Evolutionary conservation across 64 coral and sea anemone species (phyloP).

Genomic region (Stylophora pistillata): DNA sequence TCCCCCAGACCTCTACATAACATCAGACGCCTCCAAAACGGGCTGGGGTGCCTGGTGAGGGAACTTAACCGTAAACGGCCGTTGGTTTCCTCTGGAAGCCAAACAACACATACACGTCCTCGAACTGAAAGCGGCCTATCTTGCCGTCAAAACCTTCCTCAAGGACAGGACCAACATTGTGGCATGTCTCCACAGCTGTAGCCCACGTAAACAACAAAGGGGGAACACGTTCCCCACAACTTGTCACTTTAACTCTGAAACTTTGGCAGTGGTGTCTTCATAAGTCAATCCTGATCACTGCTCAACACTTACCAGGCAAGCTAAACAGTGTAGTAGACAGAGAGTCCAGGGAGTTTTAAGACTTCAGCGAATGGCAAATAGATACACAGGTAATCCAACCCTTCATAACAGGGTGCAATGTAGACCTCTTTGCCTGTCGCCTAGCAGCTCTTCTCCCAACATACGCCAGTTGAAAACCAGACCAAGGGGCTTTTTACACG

Average conservation of each 20-base stretch:
- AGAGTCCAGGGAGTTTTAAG: slow-evolving; percentile 45
- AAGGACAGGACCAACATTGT: too few relatives aligned
- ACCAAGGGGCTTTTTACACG: too few relatives aligned
- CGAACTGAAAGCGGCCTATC: too few relatives aligned
- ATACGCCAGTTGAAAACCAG: too few relatives aligned
- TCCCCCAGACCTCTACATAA: too few relatives aligned
- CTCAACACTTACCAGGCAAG: slow-evolving; percentile 49
- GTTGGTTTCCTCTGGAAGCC: slow-evolving; percentile 6
- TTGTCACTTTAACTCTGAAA: slow-evolving; percentile 23
- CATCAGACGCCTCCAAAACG: slow-evolving; percentile 35
- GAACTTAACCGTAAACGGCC: slow-evolving; percentile 15
- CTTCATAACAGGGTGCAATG: too few relatives aligned
- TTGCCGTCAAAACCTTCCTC: too few relatives aligned
- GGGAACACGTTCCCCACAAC: slow-evolving; percentile 5
- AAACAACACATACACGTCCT: slow-evolving; percentile 26
- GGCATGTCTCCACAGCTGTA: too few relatives aligned
- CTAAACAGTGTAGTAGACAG: slow-evolving; percentile 40
- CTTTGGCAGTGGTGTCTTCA: slow-evolving; percentile 41
- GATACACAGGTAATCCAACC: slow-evolving; percentile 31
- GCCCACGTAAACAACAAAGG: too few relatives aligned
- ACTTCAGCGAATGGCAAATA: slow-evolving; percentile 55
- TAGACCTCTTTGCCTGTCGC: too few relatives aligned
- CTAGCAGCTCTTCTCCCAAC: too few relatives aligned
- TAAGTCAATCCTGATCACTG: slow-evolving; percentile 10
- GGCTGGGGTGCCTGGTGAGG: slow-evolving; percentile 42